Evolutionary conservation across 2,113 vertebrate species (phyloP).

Genomic region (Saimiri boliviensis): DNA sequence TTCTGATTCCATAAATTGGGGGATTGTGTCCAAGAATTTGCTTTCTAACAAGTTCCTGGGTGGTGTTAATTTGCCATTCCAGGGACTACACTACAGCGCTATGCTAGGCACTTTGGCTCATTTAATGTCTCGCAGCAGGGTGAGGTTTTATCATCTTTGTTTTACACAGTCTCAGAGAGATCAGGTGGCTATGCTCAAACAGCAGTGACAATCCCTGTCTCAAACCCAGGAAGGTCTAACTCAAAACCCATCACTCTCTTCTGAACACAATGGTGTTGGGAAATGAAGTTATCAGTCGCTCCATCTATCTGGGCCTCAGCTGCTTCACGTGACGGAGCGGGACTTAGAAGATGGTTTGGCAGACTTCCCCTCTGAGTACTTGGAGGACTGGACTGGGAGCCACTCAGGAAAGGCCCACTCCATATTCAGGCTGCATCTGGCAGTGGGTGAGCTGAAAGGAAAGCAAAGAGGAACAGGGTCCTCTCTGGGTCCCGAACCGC

Average conservation of each 20-base stretch:
- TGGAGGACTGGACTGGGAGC: not conserved
- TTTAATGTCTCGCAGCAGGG: not conserved
- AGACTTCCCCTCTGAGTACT: not conserved
- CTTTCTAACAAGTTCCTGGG: not conserved
- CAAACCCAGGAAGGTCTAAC: not conserved
- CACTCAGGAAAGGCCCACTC: not conserved
- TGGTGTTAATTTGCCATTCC: not conserved
- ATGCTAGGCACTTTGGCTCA: not conserved
- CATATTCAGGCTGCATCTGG: not conserved
- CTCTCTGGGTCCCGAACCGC: not conserved
- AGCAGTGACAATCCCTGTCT: not conserved
- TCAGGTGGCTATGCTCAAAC: not conserved
- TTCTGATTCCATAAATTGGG: not conserved
- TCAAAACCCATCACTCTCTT: not conserved
- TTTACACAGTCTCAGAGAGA: not conserved
- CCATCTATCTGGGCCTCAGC: not conserved
- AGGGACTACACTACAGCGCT: not conserved
- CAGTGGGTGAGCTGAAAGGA: not conserved
- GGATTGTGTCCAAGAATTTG: not conserved
- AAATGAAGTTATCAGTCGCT: not conserved
- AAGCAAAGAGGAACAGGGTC: not conserved
- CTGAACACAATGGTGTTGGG: not conserved
- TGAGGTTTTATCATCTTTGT: not conserved
- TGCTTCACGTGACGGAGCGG: not conserved
- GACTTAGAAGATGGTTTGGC: not conserved